Evolutionary conservation across 1,140 invertebrate species (phyloP).

Genomic region (Orussus abietinus): DNA sequence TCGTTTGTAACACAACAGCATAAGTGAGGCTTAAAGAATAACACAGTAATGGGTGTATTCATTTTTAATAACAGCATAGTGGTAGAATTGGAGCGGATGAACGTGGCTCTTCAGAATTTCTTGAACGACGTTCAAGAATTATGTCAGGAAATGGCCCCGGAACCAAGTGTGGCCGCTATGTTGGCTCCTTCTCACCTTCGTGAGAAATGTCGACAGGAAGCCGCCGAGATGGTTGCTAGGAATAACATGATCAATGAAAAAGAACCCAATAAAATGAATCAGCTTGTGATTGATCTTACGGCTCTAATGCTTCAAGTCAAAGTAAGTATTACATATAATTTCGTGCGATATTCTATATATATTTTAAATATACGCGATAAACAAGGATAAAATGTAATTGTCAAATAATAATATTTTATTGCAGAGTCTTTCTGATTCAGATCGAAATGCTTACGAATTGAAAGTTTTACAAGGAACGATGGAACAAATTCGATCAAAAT

Average conservation of each 20-base stretch:
- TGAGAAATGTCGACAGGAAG: conserved; percentile 83
- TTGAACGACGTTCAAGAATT: conserved; percentile 80
- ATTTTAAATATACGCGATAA: conserved; percentile 6
- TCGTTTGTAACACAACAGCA: conserved; percentile 4
- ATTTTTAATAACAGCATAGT: conserved; percentile 57
- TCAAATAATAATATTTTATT: conserved; percentile 24
- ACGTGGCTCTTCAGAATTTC: conserved; percentile 81
- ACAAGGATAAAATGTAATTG: conserved; percentile 13
- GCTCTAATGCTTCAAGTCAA: conserved; percentile 91
- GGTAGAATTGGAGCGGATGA: conserved; percentile 88
- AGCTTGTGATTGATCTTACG: conserved; percentile 82
- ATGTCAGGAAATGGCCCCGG: conserved; percentile 83
- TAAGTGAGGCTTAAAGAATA: too few species aligned
- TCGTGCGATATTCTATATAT: conserved; percentile 6
- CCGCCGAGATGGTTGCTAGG: conserved; percentile 73
- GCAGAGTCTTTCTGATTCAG: conserved; percentile 81
- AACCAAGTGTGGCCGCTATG: conserved; percentile 82
- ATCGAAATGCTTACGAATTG: conserved; percentile 86
- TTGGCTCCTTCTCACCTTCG: conserved; percentile 81
- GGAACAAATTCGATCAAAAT: conserved; percentile 78
- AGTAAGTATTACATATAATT: conserved; percentile 46
- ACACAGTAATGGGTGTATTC: too few species aligned
- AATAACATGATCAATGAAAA: conserved; percentile 64
- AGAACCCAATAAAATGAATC: conserved; percentile 62
- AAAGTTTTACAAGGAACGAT: conserved; percentile 91